Conservation (phyloP, 2,113 vertebrate genomes). For the Ciconia boyciana region DNA sequence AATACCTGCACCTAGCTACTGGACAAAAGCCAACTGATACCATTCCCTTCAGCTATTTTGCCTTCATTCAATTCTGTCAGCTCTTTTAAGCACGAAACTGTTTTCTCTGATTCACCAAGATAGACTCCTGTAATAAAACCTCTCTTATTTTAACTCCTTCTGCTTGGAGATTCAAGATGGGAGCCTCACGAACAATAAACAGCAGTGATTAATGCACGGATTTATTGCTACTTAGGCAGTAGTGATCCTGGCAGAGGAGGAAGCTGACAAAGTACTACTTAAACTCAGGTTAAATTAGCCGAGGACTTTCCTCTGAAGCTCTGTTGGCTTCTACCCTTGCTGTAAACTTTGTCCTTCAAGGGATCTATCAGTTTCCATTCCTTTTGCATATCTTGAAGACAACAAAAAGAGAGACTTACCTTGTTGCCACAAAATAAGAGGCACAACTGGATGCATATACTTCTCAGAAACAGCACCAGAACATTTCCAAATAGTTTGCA, state of each 20-base stretch:
- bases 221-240: not conserved
- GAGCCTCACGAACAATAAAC: not conserved
- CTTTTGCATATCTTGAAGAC: not conserved
- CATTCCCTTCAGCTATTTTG: not conserved
- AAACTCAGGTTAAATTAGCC: not conserved
- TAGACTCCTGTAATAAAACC: not conserved
- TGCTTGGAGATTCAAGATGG: not conserved
- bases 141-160: slow-evolving; percentile 9
- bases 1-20: not conserved
- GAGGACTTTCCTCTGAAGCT: not conserved
- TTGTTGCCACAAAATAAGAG: not conserved
- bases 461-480: not conserved
- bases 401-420: not conserved
- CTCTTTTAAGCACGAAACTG: slow-evolving; percentile 22
- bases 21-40: slow-evolving; percentile 13
- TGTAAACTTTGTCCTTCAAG: not conserved
- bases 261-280: not conserved
- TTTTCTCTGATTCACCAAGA: slow-evolving; percentile 9
- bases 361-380: not conserved
- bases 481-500: not conserved
- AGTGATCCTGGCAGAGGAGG: not conserved
- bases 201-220: not conserved
- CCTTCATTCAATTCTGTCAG: slow-evolving; percentile 6
- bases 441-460: not conserved
- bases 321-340: not conserved